phyloP scores from a whole-genome alignment of 2,797 vertebrate species.

The Epinephelus malabaricus region DNA sequence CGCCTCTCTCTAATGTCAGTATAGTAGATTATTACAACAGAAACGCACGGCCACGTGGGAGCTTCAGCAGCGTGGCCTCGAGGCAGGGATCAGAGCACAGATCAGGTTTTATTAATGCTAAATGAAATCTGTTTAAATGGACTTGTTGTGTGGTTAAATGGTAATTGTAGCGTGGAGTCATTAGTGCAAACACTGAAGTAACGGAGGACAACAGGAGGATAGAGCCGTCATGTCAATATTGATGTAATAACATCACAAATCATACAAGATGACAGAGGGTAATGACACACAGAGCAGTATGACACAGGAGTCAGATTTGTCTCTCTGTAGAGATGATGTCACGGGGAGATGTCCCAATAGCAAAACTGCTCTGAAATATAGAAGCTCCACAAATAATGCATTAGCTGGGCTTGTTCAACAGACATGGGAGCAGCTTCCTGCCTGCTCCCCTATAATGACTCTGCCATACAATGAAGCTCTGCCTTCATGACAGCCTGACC shows the following conservation, averaged over 20 bases:
- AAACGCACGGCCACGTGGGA: conserved; percentile 58
- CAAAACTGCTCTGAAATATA: conserved; percentile 55
- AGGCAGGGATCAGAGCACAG: conserved; percentile 45
- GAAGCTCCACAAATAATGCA: conserved; percentile 78
- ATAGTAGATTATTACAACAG: conserved; percentile 60
- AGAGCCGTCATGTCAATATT: conserved; percentile 17
- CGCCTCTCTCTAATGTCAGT: conserved; percentile 63
- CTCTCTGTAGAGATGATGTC: conserved; percentile 39
- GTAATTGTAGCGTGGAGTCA: conserved; percentile 2
- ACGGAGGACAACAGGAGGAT: not conserved
- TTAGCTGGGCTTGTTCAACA: conserved; percentile 59
- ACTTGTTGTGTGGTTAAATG: conserved; percentile 25
- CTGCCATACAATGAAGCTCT: conserved; percentile 34
- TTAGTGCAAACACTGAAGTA: conserved; percentile 8
- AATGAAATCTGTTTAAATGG: conserved; percentile 53
- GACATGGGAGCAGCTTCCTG: conserved; percentile 56
- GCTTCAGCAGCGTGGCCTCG: conserved; percentile 35
- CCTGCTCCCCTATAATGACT: conserved; percentile 37
- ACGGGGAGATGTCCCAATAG: conserved; percentile 36
- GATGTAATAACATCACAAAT: conserved; percentile 18
- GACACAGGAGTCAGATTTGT: not conserved
- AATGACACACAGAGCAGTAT: not conserved
- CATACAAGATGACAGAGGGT: not conserved
- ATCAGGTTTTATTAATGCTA: conserved; percentile 46
- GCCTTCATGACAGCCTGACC: conserved; percentile 38